These are phyloP conservation scores for Psix sp. DNA, from an alignment of 1,140 invertebrate species.

Conservation along the genomic window DNA sequence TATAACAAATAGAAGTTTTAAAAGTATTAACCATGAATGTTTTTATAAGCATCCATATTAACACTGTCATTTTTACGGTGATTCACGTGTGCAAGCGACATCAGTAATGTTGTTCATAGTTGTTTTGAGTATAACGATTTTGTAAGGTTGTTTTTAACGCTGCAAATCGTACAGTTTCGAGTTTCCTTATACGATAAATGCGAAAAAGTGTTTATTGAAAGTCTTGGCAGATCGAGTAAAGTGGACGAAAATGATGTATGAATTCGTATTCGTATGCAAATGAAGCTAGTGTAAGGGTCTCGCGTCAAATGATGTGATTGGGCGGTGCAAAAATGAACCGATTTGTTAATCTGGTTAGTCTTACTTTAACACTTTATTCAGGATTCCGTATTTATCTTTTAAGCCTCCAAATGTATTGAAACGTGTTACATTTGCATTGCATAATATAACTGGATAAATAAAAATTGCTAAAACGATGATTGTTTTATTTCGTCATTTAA, in stretches of 20 bases:
- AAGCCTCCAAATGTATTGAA: conserved; percentile 23
- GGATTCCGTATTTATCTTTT: conserved; percentile 18
- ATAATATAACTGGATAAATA: conserved; percentile 29
- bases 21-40: too few relatives aligned
- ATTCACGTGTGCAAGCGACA: too few relatives aligned
- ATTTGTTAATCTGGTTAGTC: too few relatives aligned
- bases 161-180: conserved; percentile 30
- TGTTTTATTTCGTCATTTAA: background rate
- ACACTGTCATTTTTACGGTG: too few relatives aligned
- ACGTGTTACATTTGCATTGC: conserved; percentile 34
- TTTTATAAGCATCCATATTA: too few relatives aligned
- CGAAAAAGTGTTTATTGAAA: background rate
- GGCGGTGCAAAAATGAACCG: too few relatives aligned
- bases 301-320: too few relatives aligned
- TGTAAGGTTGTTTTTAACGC: conserved; percentile 17
- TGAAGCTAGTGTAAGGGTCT: conserved; percentile 1
- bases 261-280: too few relatives aligned
- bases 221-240: too few relatives aligned
- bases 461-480: conserved; percentile 7
- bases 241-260: background rate
- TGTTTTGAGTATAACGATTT: conserved; percentile 4
- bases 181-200: background rate
- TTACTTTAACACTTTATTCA: conserved; percentile 23
- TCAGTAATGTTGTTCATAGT: background rate
- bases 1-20: conserved; percentile 1